Evolutionary conservation across 2,888 invertebrate genomes (phyloP).

Genomic region (Xylota segnis): DNA sequence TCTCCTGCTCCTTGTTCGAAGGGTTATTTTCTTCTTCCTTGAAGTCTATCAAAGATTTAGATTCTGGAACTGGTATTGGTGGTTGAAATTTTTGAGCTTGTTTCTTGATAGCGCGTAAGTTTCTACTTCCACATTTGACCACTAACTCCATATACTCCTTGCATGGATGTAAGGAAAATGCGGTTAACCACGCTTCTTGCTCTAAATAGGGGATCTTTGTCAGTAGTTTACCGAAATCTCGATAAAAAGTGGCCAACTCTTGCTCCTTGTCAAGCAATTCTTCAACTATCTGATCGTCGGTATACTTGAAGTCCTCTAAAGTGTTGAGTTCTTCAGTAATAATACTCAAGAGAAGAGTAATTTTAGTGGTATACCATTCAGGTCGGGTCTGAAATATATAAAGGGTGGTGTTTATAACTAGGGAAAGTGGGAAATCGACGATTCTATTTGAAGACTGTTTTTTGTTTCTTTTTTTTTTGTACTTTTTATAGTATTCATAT

Average conservation of each 20-base stretch:
- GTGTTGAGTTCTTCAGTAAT: slow-evolving; percentile 81
- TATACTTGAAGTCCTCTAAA: slow-evolving; percentile 82
- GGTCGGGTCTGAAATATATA: slow-evolving; percentile 78
- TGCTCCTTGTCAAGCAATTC: slow-evolving; percentile 81
- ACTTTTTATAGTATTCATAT: no score
- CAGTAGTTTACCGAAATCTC: slow-evolving; percentile 81
- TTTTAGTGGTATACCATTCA: slow-evolving; percentile 83
- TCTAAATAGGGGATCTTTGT: slow-evolving; percentile 81
- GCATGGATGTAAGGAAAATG: slow-evolving; percentile 82
- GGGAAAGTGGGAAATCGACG: no score
- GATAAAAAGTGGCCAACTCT: slow-evolving; percentile 80
- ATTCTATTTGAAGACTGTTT: no score
- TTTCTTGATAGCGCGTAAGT: slow-evolving; percentile 62
- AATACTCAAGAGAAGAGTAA: slow-evolving; percentile 81
- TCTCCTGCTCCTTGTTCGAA: no score
- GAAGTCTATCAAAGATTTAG: not conserved
- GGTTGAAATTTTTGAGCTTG: slow-evolving; percentile 78
- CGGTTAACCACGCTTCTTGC: slow-evolving; percentile 83
- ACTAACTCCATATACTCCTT: slow-evolving; percentile 79
- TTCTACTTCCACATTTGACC: slow-evolving; percentile 80
- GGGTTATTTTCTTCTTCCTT: not conserved
- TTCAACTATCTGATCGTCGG: slow-evolving; percentile 80
- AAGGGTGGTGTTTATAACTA: no score
- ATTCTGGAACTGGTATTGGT: slow-evolving; percentile 59
- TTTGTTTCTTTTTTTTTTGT: no score